Evolutionary conservation across 1,140 invertebrate species (phyloP).

Genomic region (Lucilia sericata): DNA sequence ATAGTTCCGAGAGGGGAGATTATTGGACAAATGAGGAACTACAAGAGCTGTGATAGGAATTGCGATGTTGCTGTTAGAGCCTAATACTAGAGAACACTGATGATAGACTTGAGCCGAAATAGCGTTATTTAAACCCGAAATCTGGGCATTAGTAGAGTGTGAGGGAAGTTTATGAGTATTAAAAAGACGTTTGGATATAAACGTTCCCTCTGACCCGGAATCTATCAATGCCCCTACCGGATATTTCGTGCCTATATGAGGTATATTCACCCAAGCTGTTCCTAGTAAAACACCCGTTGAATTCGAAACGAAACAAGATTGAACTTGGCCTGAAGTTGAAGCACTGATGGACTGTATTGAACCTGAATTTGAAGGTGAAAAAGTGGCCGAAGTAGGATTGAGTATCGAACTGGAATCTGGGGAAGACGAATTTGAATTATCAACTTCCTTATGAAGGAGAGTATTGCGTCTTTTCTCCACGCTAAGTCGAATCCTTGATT

Average conservation of each 20-base stretch:
- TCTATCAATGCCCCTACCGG: not conserved
- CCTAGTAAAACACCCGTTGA: not conserved
- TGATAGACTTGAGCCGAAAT: not conserved
- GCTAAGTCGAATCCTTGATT: conserved; percentile 9
- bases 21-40: no score
- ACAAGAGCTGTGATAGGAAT: not conserved
- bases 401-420: no score
- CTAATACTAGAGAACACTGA: not conserved
- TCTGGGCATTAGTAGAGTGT: no score
- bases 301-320: no score
- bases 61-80: not conserved
- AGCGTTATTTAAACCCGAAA: no score
- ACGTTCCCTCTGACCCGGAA: no score
- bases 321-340: not conserved
- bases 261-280: not conserved
- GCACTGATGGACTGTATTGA: not conserved
- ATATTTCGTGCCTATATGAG: not conserved
- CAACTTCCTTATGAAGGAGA: no score
- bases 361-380: no score
- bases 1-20: no score
- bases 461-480: not conserved
- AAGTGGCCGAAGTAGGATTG: no score
- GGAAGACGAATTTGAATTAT: not conserved
- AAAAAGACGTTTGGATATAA: not conserved
- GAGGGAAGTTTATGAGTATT: not conserved